A percentile compares a stretch with the other conserved stretches of the same genome.
These are phyloP conservation scores for Trissonchulus sp. DNA, from an alignment of 2,888 invertebrate species.

Conservation along the genomic window DNA sequence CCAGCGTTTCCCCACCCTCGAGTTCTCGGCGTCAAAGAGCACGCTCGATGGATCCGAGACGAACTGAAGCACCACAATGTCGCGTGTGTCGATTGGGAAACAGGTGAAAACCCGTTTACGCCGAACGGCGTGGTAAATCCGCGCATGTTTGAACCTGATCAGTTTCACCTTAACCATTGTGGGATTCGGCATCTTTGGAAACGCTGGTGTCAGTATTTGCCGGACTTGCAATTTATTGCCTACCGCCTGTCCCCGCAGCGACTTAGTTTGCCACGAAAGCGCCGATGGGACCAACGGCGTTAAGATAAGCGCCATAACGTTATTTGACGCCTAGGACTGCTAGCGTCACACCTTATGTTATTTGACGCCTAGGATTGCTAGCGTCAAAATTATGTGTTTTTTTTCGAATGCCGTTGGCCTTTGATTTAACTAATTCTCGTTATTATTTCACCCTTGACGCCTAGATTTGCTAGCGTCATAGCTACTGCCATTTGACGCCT, in stretches of 20 bases:
- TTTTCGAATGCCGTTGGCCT: too few relatives aligned
- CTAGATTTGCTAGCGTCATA: too few relatives aligned
- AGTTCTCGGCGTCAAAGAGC: not conserved
- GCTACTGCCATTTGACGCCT: too few relatives aligned
- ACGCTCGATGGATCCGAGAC: not conserved
- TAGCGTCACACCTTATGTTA: too few relatives aligned
- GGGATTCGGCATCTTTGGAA: constrained; percentile 22
- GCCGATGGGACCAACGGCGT: too few relatives aligned
- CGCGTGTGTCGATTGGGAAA: constrained; percentile 18
- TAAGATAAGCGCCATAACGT: too few relatives aligned
- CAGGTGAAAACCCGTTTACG: constrained; percentile 10
- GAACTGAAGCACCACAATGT: not conserved
- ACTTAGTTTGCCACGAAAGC: not conserved
- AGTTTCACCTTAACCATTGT: constrained; percentile 16
- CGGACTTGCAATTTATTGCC: not conserved
- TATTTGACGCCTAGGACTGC: too few relatives aligned
- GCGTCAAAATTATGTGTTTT: too few relatives aligned
- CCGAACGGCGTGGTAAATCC: not conserved
- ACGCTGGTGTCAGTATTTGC: not conserved
- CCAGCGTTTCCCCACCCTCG: constrained; percentile 20
- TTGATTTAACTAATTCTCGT: too few relatives aligned
- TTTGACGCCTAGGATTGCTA: too few relatives aligned
- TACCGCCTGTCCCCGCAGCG: not conserved
- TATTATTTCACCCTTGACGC: too few relatives aligned
- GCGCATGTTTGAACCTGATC: constrained; percentile 16